Base-by-base conservation (phyloP, 2,888 invertebrate species). In the Lasioglossum figueresi region DNA sequence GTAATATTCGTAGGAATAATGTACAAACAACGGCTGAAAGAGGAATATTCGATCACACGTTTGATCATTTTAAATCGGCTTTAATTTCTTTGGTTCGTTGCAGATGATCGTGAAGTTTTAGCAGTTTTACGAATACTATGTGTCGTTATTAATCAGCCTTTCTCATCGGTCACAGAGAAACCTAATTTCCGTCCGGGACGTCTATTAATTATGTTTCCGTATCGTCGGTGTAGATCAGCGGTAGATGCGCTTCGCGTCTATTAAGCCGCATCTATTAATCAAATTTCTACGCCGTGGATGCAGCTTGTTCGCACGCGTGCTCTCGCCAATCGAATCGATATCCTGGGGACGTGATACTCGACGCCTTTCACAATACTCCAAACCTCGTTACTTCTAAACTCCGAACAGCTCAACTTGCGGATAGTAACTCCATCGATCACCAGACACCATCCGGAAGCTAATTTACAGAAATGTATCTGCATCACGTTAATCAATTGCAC, bases 201-300 rank as follows among this genome's bases (percentile, higher is more conserved):
- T 70, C 70, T 77, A 74, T 83, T 78, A 77, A 83, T 84, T 70
- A 74, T 75, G 74, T 84, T 77, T 59, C 23, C 74, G 59, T 84
- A 84, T 84, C 83, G 83, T 52, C 77, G 12, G 59, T 70, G 68
- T 63, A 83, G 83, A 83, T 83, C 83, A 27, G 43, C 56, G 76
- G 40, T 73, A 77, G 83, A 84, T 77, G 70, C 68, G 70, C 23
- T 48, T n/a, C 59, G 74, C 73, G 83, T 73, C 59, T 83, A 82
- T 80, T 82, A 82, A 79, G n/a, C 80, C 59, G 70, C 45, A 56
- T 82, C 80, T 81, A 84, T 78, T 84, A 84, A 84, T 84, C 83
- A 83, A 70, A 77, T 83, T 83, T 63, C 73, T 40, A 48, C 83
- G 56, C 10, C 73, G 40, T 73, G 59, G 77, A 63, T 43, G 59